Evolutionary conservation across 2,113 vertebrate genomes (phyloP), one percentile per base, ranked within the genome.

Genomic region (Stigmatopora argus): DNA sequence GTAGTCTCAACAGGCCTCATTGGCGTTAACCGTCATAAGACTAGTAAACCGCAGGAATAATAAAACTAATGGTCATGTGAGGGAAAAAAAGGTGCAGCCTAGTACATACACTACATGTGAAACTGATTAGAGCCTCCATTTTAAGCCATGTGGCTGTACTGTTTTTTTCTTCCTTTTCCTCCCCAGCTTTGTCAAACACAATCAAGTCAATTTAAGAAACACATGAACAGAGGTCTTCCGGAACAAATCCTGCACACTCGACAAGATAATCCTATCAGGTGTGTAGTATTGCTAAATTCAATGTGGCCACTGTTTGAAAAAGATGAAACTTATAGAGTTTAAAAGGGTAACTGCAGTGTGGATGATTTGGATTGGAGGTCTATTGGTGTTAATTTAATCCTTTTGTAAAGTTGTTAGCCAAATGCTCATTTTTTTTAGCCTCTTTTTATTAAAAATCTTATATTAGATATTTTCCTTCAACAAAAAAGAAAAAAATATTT

Each of bases 61-160:
- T 0, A 59, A 35, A 9, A 41, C 51, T 23, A 19, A 19, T 13
- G 58, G 34, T 45, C 58, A 61, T 44, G 26, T 61, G 38, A 35
- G 5, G 38, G 11, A 18, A 52, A 23, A 23, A 17, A 10, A 5
- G 8, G 8, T 26, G 35, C 17, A 41, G 31, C 8, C 52, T 41
- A 56, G 15, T 21, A 8, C 57, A 10, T 61, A 13, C n/a, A 45
- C n/a, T 45, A 34, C 12, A 53, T 52, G 62, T 45, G 34, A 23
- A 60, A 74, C 26, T 23, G n/a, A 61, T 61, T 45, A 45, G n/a
- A 14, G 41, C 59, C 41, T 45, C 59, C 19, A 15, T 45, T 60
- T 23, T 21, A 45, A 12, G 38, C 19, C 59, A 44, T n/a, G 38
- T 8, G 11, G 35, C 38, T 8, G 10, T 44, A 19, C n/a, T 21